Percentiles rank a stretch among this genome's conserved stretches.
Conservation (phyloP, 2,888 invertebrate genomes). For the Rotaria sp. region DNA sequence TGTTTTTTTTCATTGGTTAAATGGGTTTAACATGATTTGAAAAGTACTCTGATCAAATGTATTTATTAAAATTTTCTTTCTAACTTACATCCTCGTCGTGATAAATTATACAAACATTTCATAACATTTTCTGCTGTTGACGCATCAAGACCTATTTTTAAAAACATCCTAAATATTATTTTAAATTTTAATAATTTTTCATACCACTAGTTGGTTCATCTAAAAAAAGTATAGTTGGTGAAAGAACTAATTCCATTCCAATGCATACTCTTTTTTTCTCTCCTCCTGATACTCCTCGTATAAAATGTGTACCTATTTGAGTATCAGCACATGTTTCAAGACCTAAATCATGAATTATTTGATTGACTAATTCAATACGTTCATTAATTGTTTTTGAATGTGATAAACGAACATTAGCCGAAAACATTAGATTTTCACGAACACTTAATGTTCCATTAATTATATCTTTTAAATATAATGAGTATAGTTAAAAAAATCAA, state of each 20-base stretch:
- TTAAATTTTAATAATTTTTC: too few relatives aligned
- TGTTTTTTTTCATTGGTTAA: too few relatives aligned
- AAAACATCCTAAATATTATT: too few relatives aligned
- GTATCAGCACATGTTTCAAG: not conserved
- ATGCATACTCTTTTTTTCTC: not conserved
- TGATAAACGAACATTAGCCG: too few relatives aligned
- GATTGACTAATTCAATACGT: too few relatives aligned
- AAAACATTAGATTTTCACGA: not conserved
- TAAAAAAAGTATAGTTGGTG: not conserved
- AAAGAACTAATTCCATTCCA: not conserved
- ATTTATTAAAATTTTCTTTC: too few relatives aligned
- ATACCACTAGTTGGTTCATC: not conserved
- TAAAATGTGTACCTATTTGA: not conserved
- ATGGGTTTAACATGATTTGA: too few relatives aligned
- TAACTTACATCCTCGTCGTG: constrained; percentile 34
- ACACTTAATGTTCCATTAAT: not conserved
- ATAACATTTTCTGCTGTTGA: not conserved
- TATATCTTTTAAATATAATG: too few relatives aligned
- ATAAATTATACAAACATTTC: not conserved
- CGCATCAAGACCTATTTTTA: not conserved
- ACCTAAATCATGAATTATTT: not conserved
- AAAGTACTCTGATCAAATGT: too few relatives aligned
- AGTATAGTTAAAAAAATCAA: too few relatives aligned
- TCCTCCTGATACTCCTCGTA: not conserved
- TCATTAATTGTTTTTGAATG: too few relatives aligned